Percentiles rank a stretch among this genome's conserved stretches.
phyloP scores from a whole-genome alignment of 2,888 invertebrate species.

The Petrolisthes cinctipes region DNA sequence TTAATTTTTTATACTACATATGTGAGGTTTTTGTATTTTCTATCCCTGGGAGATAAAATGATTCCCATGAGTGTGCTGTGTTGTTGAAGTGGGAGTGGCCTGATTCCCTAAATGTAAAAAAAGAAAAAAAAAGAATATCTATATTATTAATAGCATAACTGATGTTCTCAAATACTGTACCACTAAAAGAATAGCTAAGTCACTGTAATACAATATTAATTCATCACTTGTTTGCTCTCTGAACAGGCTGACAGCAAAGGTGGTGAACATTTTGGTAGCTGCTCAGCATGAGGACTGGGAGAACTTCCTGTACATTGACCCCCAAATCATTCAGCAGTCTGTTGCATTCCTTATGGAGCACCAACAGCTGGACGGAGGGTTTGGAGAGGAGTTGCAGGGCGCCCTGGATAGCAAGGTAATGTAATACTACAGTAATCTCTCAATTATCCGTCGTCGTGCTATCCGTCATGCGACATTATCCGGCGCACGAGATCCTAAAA shows the following conservation, averaged over 20 bases:
- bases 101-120: background rate
- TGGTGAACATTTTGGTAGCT: constrained; percentile 87
- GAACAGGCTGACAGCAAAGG: constrained; percentile 88
- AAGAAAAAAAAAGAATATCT: background rate
- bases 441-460: too few relatives aligned
- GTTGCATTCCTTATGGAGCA: constrained; percentile 88
- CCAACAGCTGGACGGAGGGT: constrained; percentile 87
- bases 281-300: constrained; percentile 98
- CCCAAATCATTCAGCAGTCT: constrained; percentile 85
- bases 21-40: too few relatives aligned
- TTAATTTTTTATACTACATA: background rate
- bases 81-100: background rate
- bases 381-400: constrained; percentile 70
- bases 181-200: too few relatives aligned
- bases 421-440: too few relatives aligned
- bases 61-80: too few relatives aligned
- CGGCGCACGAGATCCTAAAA: too few relatives aligned
- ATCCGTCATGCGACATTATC: too few relatives aligned
- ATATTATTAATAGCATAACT: background rate
- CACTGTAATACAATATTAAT: background rate
- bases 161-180: background rate
- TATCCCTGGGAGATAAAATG: too few relatives aligned
- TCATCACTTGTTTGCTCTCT: background rate
- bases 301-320: constrained; percentile 93
- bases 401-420: constrained; percentile 63